Evolutionary conservation across 64 coral and sea anemone genomes (phyloP).

Genomic region (Montipora capricornis): DNA sequence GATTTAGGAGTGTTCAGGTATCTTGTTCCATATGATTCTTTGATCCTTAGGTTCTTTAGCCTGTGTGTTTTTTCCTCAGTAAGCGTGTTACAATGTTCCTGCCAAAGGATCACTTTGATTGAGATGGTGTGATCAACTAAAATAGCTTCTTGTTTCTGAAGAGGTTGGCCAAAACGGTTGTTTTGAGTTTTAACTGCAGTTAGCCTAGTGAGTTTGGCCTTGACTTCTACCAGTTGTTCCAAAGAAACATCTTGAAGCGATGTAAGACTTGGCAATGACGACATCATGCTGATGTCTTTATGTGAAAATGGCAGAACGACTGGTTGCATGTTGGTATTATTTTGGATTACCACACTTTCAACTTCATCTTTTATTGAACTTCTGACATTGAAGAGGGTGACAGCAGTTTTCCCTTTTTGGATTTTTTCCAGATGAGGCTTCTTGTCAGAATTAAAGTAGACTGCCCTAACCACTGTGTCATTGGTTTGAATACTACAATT

Average conservation of each 20-base stretch:
- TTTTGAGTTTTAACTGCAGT: slow-evolving; percentile 35
- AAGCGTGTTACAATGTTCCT: slow-evolving; percentile 45
- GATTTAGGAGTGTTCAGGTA: slow-evolving; percentile 54
- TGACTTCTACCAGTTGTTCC: no score
- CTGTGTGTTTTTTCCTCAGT: slow-evolving; percentile 19
- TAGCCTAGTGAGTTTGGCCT: background rate
- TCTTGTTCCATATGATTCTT: slow-evolving; percentile 23
- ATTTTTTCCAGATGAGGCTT: background rate
- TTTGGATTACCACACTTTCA: slow-evolving; percentile 42
- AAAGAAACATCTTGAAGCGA: no score
- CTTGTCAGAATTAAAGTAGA: no score
- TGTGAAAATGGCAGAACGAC: slow-evolving; percentile 5
- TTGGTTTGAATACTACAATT: background rate
- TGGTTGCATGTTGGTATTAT: slow-evolving; percentile 26
- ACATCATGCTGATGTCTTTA: background rate
- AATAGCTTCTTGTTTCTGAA: slow-evolving; percentile 44
- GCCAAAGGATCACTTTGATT: slow-evolving; percentile 62
- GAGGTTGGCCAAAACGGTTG: slow-evolving; percentile 16
- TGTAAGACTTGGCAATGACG: no score
- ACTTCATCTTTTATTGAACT: slow-evolving; percentile 20
- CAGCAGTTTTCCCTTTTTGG: background rate
- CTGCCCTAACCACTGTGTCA: no score
- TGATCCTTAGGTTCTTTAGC: slow-evolving; percentile 9
- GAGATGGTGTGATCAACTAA: slow-evolving; percentile 26
- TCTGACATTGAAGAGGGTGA: slow-evolving; percentile 21